Evolutionary conservation across 2,888 invertebrate genomes (phyloP), one percentile per base, ranked within the genome.

Genomic region (Meteorus cinctellus): DNA sequence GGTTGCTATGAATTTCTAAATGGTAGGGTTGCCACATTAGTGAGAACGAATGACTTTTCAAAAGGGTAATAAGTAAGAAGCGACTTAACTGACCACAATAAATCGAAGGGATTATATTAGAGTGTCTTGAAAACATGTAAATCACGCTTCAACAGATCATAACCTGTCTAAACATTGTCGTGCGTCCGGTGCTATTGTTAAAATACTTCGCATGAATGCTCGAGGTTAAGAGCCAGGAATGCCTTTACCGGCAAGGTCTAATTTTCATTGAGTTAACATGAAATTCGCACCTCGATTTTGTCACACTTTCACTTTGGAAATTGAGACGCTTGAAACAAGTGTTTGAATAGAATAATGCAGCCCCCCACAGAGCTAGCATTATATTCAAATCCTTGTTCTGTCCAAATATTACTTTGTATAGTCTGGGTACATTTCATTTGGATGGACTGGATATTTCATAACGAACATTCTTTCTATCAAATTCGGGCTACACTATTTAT

Each of bases 141-240:
- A 55, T 55, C 19, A 19, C 5, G 8, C 10, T 19, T 8, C 19
- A 19, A 55, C 19, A 19, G 19, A 55, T 55, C 55, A 55, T 19
- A 55, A 55, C 19, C 55, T 55, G 55, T 55, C 55, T 8, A 55
- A 55, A 55, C 55, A 55, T 55, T 24, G 55, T n/a, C 55, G 55
- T 19, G 55, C n/a, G 55, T 55, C 55, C 2, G 19, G 55, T 55
- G 55, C n/a, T 19, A 55, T 55, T 55, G 19, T 55, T 55, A 8
- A 5, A 24, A 55, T 8, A 10, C 1, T 19, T 19, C 4, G 4
- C 19, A 55, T 55, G 5, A 55, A 55, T 55, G 1, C n/a, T n/a
- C 19, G n/a, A 55, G 19, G 19, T 19, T 8, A 55, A 8, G 4
- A 55, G 55, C 5, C 19, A 6, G 14, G 16, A 48, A n/a, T 16